Evolutionary conservation across 1,140 invertebrate species (phyloP).

Genomic region (Euglossa dilemma): DNA sequence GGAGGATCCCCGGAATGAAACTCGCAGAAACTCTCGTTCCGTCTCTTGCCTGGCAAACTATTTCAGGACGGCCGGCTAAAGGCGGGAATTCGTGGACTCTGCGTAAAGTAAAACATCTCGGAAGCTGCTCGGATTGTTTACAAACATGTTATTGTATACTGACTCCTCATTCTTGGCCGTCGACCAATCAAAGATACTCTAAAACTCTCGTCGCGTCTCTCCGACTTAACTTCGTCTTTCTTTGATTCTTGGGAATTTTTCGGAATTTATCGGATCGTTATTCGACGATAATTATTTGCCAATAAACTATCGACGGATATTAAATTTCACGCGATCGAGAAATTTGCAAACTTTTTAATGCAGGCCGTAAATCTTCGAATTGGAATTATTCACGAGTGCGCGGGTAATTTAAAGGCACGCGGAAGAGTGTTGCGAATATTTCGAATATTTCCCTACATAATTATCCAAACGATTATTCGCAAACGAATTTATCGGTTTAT

Average conservation of each 20-base stretch:
- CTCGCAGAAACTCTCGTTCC: conserved; percentile 56
- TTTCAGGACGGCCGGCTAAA: conserved; percentile 74
- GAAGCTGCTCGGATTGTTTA: conserved; percentile 28
- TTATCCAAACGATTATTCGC: not conserved
- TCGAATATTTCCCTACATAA: not conserved
- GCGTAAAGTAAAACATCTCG: conserved; percentile 52
- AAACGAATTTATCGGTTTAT: not conserved
- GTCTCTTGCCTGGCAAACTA: conserved; percentile 72
- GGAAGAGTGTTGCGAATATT: not conserved
- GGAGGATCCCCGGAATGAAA: conserved; percentile 47
- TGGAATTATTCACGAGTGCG: no score
- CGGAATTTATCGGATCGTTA: no score
- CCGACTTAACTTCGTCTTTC: no score
- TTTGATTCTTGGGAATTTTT: no score
- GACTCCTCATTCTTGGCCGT: no score
- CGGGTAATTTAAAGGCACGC: no score
- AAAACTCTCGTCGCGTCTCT: not conserved
- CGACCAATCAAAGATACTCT: not conserved
- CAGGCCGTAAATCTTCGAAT: no score
- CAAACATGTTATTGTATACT: conserved; percentile 33
- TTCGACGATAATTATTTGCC: no score
- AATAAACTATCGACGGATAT: no score
- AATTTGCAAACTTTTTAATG: no score
- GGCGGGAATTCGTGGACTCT: conserved; percentile 59
- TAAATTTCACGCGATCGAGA: no score